Percentiles rank a stretch among this genome's conserved stretches.
phyloP scores from a whole-genome alignment of 2,113 vertebrate genomes.

The Paratilapia polleni region DNA sequence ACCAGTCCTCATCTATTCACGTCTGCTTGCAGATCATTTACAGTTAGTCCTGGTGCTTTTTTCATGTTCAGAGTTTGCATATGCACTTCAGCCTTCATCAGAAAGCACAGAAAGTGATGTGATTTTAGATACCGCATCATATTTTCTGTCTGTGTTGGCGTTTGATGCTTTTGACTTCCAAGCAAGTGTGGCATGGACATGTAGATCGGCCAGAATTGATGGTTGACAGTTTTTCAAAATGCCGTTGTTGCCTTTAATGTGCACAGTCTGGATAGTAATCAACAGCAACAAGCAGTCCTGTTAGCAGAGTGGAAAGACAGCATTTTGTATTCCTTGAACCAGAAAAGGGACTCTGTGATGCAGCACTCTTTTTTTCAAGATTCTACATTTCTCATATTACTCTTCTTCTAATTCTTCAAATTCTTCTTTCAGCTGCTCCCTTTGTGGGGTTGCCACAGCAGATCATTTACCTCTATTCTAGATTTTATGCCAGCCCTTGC shows the following conservation, averaged over 20 bases:
- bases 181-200: fast-evolving
- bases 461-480: background rate
- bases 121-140: background rate
- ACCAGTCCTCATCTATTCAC: background rate
- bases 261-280: background rate
- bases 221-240: background rate
- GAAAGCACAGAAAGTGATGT: background rate
- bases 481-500: background rate
- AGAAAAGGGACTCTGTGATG: background rate
- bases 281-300: fast-evolving
- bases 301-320: background rate
- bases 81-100: background rate
- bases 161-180: background rate
- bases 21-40: background rate
- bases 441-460: background rate
- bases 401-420: background rate
- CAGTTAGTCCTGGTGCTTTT: background rate
- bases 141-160: background rate
- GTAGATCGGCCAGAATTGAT: background rate
- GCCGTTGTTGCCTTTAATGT: background rate
- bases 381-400: background rate
- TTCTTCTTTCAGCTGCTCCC: background rate
- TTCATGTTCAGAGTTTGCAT: background rate
- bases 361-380: background rate
- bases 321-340: background rate